Evolutionary conservation across 2,797 vertebrate species (phyloP), one percentile per base, ranked within the genome.

Genomic region (Pygocentrus nattereri): DNA sequence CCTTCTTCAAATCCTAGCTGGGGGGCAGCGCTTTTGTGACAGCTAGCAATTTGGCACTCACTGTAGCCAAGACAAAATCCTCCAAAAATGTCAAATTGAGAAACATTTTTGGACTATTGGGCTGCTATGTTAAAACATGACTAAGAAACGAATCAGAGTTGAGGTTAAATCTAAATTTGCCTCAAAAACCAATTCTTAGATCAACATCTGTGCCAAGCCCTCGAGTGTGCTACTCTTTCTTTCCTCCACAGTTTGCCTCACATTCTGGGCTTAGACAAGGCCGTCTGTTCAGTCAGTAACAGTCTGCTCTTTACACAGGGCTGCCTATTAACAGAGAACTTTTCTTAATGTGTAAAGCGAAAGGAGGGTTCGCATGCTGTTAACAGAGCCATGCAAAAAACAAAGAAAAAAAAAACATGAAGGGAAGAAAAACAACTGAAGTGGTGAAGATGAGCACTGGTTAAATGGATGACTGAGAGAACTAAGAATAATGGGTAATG

Each of bases 1-100:
- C 80, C 76, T 83, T 78, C 79, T 61, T 85, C 78, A 85, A 86
- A 88, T 80, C 76, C 81, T 79, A 69, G 76, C 76, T 61, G 8
- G 65, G 64, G 72, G 77, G 41, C 49, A 75, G 70, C 34, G 47
- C 30, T 58, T 68, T 23, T 67, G 62, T 75, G 44, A 82, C 30
- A 75, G 71, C 80, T 52, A 70, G 72, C 76, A 76, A 69, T 68
- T 79, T 81, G 67, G 72, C 59, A 68, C 67, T 76, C 52, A 41
- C 59, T 41, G 69, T 56, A 52, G 38, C 74, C 77, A 72, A 74
- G 12, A 69, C 78, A 81, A 71, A 83, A 52, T 84, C 58, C 49
- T 70, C n/a, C 67, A 65, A 44, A 31, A 87, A 75, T 47, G 61
- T 56, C 68, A 65, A 18, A 49, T 79, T 50, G 56, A 83, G 52